These are phyloP conservation scores for Meteorus sp. DNA, from an alignment of 1,140 invertebrate species.

Conservation along the genomic window DNA sequence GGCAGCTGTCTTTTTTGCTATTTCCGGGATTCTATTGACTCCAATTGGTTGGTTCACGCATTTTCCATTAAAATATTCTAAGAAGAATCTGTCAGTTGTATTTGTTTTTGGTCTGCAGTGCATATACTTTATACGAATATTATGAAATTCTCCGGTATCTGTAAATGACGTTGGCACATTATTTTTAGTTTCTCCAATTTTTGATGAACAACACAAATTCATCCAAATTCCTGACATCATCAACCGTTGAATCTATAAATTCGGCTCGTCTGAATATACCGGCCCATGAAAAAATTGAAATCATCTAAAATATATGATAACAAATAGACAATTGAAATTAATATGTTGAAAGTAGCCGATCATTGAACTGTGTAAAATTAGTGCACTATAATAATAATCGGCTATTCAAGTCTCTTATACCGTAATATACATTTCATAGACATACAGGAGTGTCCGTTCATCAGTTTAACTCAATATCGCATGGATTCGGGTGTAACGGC, in stretches of 20 bases:
- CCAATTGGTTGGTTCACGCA: constrained; percentile 9
- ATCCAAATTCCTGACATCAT: constrained; percentile 7
- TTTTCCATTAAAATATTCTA: neutral
- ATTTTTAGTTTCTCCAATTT: constrained; percentile 15
- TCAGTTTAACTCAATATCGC: no score
- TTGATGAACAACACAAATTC: constrained; percentile 1
- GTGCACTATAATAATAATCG: no score
- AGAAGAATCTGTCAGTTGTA: neutral
- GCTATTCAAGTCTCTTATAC: no score
- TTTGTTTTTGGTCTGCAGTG: neutral
- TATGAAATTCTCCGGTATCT: constrained; percentile 12
- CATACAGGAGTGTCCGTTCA: no score
- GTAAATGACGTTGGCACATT: constrained; percentile 21
- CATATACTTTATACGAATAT: constrained; percentile 5
- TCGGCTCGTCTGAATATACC: neutral
- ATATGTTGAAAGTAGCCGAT: no score
- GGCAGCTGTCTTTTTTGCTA: constrained; percentile 22
- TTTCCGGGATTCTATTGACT: neutral
- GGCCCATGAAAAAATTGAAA: neutral
- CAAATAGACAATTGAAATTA: neutral
- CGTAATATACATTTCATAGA: no score
- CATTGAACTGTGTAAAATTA: no score
- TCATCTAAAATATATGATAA: neutral
- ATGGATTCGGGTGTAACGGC: no score
- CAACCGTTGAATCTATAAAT: neutral